Evolutionary conservation across 2,113 vertebrate species (phyloP).

Genomic region (Chloebia gouldiae): DNA sequence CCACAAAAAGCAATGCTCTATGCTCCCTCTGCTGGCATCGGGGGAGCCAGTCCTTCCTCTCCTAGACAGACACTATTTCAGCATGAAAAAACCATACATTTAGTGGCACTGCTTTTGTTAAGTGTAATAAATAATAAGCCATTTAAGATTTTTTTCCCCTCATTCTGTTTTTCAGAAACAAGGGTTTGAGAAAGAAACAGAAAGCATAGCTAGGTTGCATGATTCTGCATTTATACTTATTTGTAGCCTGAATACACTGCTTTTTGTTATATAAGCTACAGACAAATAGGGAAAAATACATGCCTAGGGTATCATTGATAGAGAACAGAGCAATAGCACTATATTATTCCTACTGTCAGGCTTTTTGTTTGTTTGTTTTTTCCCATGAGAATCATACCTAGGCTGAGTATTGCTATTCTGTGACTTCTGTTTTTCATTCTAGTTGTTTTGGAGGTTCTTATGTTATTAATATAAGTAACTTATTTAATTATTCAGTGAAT

Average conservation of each 20-base stretch:
- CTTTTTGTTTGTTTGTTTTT: neutral
- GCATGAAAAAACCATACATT: neutral
- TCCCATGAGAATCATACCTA: neutral
- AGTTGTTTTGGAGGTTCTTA: neutral
- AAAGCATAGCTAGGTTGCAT: neutral
- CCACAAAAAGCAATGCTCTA: conserved; percentile 14
- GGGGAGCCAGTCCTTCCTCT: neutral
- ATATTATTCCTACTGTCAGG: neutral
- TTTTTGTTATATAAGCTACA: neutral
- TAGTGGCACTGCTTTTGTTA: neutral
- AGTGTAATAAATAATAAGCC: neutral
- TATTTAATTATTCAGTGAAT: neutral
- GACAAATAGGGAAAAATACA: neutral
- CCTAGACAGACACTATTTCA: neutral
- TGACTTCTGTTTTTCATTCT: neutral
- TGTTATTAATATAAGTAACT: neutral
- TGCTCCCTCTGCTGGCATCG: conserved; percentile 76
- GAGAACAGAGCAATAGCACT: neutral
- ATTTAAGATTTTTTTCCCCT: rapidly evolving
- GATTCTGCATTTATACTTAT: neutral
- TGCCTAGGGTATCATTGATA: neutral
- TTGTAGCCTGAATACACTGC: neutral
- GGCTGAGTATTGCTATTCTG: neutral
- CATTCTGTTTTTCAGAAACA: neutral
- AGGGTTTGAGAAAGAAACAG: neutral